Conservation (phyloP, 2,797 vertebrate genomes). For the Anabas testudineus region DNA sequence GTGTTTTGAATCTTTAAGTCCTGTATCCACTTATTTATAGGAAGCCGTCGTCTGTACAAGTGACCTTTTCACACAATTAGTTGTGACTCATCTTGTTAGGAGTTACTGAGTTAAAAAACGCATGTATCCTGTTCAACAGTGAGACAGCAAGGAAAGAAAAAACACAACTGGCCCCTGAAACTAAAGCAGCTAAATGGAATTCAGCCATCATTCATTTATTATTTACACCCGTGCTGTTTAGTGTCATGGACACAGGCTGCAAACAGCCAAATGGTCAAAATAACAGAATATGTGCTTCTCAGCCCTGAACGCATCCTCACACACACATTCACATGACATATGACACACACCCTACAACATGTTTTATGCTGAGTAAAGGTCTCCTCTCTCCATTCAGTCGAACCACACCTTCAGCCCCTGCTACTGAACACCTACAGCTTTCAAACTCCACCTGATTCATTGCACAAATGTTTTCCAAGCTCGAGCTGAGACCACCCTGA, state of each 20-base stretch:
- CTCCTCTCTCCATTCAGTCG: background rate
- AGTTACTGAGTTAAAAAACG: background rate
- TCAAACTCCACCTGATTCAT: background rate
- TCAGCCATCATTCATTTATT: background rate
- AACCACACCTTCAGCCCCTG: background rate
- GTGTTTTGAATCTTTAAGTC: too few relatives aligned
- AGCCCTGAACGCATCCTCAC: background rate
- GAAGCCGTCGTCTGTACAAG: background rate
- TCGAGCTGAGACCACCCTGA: background rate
- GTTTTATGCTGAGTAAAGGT: background rate
- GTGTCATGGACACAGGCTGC: background rate
- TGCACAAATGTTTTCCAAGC: background rate
- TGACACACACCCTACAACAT: too few relatives aligned
- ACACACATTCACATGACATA: background rate
- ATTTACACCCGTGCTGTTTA: background rate
- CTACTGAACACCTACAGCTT: background rate
- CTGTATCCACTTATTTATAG: background rate
- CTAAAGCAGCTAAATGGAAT: constrained; percentile 10
- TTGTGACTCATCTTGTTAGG: background rate
- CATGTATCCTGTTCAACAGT: background rate
- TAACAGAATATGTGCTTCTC: background rate
- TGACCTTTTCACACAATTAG: background rate
- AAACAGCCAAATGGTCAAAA: background rate
- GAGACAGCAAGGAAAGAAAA: background rate
- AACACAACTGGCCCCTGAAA: background rate